Evolutionary conservation across 2,888 invertebrate genomes (phyloP), one percentile per base, ranked within the genome.

Genomic region (Volucella inanis): DNA sequence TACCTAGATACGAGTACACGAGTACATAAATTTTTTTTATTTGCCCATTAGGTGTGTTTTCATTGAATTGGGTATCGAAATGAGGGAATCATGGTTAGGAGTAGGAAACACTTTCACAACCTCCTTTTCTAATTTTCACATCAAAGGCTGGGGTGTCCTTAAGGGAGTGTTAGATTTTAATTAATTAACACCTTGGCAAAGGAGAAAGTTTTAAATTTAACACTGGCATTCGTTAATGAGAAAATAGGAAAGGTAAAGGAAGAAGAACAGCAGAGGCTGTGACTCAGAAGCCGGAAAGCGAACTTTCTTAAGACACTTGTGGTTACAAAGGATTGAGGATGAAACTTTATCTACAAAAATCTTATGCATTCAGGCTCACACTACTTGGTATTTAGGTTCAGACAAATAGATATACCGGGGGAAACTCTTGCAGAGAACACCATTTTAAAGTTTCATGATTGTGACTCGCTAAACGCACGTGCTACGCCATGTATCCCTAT

Each of bases 401-500:
- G n/a, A n/a, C 9, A 52, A 3, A 43, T 10, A 49, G 9, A 11
- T 12, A 49, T 41, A 57, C 14, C 8, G 31, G 15, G 31, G 10
- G 45, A 15, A 43, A 72, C 52, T 31, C 45, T 79, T 39, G 39
- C 52, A 57, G 47, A 54, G 50, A 64, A 77, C 65, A 70, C 41
- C 65, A 65, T 77, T 82, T 82, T 65, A 82, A 77, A 70, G 77
- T 82, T 82, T 77, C 52, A 22, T 52, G 70, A 52, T 62, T 62
- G 39, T 39, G 70, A 77, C 76, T 81, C 76, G 65, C 77, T 77
- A 77, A 82, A 81, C 65, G 71, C 65, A 65, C 57, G 65, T 65
- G 64, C 18, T 57, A 11, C 54, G 38, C 6, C 6, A 31, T 31
- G 2, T 31, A 31, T 31, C 31, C 6, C 6, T 31, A 31, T 6